These are phyloP conservation scores for Heliothis virescens DNA, from an alignment of 1,140 invertebrate genomes.

Conservation along the genomic window DNA sequence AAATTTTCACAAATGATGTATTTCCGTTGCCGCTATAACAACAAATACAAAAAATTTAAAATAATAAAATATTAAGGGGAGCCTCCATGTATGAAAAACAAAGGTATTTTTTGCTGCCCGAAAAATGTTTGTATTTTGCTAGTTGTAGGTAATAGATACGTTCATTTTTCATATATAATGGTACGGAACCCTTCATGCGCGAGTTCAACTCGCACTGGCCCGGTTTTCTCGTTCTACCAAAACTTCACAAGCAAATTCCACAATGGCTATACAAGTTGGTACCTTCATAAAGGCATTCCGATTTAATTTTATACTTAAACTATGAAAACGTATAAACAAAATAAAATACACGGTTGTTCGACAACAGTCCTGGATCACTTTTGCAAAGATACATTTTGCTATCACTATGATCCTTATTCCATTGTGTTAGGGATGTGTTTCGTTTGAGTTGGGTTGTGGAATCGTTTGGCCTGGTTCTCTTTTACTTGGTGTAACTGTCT, in stretches of 20 bases:
- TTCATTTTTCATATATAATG: no score
- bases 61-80: no score
- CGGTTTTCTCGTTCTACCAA: not conserved
- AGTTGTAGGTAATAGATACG: no score
- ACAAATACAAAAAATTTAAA: no score
- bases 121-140: no score
- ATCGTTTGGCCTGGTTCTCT: constrained; percentile 7
- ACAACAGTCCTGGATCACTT: constrained; percentile 44
- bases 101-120: no score
- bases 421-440: not conserved
- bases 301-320: constrained; percentile 38
- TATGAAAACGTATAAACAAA: constrained; percentile 44
- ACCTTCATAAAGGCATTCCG: constrained; percentile 14
- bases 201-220: no score
- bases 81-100: no score
- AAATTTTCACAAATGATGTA: no score
- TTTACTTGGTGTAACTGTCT: constrained; percentile 61
- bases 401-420: not conserved
- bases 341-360: constrained; percentile 49
- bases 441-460: not conserved
- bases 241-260: not conserved
- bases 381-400: constrained; percentile 9
- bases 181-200: no score
- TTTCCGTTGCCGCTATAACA: no score
- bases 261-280: not conserved